Conservation (phyloP, 1,140 invertebrate genomes). For the Temnothorax longispinosus region DNA sequence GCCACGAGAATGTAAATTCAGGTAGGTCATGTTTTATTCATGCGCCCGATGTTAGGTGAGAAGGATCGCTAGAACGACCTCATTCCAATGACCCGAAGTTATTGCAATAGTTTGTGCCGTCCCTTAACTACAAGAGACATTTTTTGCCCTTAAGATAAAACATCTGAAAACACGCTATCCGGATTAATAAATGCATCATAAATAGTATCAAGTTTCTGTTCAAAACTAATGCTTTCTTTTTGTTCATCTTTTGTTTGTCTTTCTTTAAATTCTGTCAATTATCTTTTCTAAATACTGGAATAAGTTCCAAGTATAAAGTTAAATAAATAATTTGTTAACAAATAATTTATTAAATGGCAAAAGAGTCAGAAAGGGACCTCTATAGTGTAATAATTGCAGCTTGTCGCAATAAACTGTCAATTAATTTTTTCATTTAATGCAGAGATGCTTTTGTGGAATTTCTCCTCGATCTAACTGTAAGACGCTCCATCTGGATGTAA, state of each 20-base stretch:
- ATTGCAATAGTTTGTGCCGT: constrained; percentile 33
- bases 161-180: neutral
- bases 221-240: neutral
- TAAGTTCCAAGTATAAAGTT: neutral
- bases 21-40: constrained; percentile 73
- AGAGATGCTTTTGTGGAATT: constrained; percentile 16
- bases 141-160: neutral
- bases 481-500: constrained; percentile 15
- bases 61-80: constrained; percentile 56
- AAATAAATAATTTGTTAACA: neutral
- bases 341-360: neutral
- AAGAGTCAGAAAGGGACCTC: neutral
- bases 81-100: constrained; percentile 69
- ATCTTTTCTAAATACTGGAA: neutral
- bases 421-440: neutral
- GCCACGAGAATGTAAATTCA: constrained; percentile 63
- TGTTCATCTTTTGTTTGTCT: neutral
- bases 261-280: neutral
- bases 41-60: constrained; percentile 46
- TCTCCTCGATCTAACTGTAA: constrained; percentile 21
- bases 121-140: neutral
- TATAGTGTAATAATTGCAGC: neutral
- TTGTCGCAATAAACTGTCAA: neutral
- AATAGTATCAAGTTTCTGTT: neutral
- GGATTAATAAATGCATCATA: neutral